A percentile compares a stretch with the other conserved stretches of the same genome.
These are phyloP conservation scores for Gallinago media DNA, from an alignment of 2,113 vertebrate genomes.

Conservation along the genomic window DNA sequence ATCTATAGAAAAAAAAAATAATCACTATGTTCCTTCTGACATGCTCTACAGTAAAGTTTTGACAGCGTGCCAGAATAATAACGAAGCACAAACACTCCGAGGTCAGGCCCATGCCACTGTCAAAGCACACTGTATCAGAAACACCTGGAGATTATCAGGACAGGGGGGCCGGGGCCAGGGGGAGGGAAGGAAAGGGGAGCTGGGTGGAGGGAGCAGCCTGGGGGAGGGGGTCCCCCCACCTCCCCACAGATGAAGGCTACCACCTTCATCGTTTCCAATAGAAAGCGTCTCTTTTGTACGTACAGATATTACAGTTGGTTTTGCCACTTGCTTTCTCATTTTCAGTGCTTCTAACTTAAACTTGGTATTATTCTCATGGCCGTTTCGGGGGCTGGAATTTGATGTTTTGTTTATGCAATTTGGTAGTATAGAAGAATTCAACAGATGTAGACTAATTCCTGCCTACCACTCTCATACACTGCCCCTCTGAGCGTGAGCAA, in stretches of 20 bases:
- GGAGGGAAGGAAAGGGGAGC: not conserved
- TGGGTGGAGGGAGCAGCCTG: fast-evolving
- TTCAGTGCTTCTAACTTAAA: not conserved
- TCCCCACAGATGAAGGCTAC: fast-evolving
- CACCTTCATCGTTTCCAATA: fast-evolving
- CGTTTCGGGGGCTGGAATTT: not conserved
- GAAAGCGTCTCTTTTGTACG: not conserved
- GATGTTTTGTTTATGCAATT: not conserved
- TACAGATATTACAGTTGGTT: not conserved
- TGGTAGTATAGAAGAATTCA: not conserved
- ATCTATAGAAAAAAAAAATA: not conserved
- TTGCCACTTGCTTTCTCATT: not conserved
- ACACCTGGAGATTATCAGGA: not conserved
- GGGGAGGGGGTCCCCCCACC: not conserved
- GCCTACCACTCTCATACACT: not conserved
- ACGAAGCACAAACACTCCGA: not conserved
- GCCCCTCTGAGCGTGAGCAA: not conserved
- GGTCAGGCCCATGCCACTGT: not conserved
- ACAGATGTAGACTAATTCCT: not conserved
- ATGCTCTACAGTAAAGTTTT: not conserved
- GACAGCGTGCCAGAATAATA: not conserved
- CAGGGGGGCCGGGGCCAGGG: fast-evolving
- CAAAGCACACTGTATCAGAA: not conserved
- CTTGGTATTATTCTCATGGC: not conserved
- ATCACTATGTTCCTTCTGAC: not conserved